phyloP scores from a whole-genome alignment of 2,113 vertebrate species.

The Pseudorectes ferrugineus region DNA sequence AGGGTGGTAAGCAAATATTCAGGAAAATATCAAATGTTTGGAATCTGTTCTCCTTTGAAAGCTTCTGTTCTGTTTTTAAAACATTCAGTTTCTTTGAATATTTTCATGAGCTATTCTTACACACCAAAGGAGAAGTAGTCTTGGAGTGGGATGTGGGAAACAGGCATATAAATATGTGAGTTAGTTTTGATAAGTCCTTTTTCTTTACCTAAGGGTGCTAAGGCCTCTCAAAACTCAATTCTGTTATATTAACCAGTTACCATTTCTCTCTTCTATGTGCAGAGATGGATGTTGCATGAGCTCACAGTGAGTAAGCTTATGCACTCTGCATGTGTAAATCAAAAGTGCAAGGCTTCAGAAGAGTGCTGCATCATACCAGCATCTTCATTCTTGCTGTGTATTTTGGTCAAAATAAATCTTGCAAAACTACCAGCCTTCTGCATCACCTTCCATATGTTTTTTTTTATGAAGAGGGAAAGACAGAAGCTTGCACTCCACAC shows the following conservation, averaged over 20 bases:
- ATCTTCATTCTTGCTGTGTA: background rate
- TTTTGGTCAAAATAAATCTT: background rate
- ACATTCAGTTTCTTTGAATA: background rate
- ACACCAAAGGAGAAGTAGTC: background rate
- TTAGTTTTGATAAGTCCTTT: background rate
- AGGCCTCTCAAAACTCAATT: background rate
- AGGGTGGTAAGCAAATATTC: constrained; percentile 52
- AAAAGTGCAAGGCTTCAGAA: background rate
- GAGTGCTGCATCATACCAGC: background rate
- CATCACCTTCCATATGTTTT: background rate
- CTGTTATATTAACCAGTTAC: background rate
- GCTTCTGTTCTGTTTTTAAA: constrained; percentile 59
- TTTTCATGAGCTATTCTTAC: constrained; percentile 44
- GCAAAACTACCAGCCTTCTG: background rate
- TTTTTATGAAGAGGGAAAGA: background rate
- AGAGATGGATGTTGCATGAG: background rate
- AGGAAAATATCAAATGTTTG: constrained; percentile 57
- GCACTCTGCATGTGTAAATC: background rate
- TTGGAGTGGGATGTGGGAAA: constrained; percentile 2
- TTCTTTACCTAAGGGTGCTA: background rate
- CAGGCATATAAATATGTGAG: constrained; percentile 17
- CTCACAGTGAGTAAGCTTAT: background rate
- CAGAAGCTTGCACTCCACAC: background rate
- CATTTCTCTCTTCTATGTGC: background rate
- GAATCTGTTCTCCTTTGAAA: constrained; percentile 52